These are phyloP conservation scores for Lasaia peninsularis DNA, from an alignment of 1,140 invertebrate genomes.

Conservation along the genomic window DNA sequence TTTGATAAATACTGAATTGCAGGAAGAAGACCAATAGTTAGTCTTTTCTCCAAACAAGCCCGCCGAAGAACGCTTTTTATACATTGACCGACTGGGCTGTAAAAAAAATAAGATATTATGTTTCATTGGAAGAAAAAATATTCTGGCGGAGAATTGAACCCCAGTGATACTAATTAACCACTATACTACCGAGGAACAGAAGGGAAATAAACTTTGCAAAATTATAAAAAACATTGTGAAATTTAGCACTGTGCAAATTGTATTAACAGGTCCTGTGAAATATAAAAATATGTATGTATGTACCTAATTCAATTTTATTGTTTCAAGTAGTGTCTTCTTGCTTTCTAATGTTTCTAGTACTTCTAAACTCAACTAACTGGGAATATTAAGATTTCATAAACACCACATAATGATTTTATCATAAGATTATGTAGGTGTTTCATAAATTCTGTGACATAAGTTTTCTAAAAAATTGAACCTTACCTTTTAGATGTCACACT, in stretches of 20 bases:
- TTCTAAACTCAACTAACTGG: too few relatives aligned
- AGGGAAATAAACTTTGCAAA: background rate
- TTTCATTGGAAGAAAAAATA: conserved; percentile 19
- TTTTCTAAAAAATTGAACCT: conserved; percentile 5
- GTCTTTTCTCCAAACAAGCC: conserved; percentile 78
- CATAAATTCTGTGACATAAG: background rate
- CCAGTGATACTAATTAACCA: conserved; percentile 43
- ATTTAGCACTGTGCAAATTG: conserved; percentile 8
- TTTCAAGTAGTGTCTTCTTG: too few relatives aligned
- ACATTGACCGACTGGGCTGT: conserved; percentile 72
- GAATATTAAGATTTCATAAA: background rate
- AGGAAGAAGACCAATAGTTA: conserved; percentile 80
- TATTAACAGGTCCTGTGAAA: background rate
- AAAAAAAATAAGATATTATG: conserved; percentile 39
- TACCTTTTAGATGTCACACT: conserved; percentile 66
- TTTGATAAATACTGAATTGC: conserved; percentile 80
- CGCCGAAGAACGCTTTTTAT: conserved; percentile 78
- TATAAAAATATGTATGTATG: background rate
- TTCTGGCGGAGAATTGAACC: conserved; percentile 37
- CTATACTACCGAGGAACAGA: conserved; percentile 40
- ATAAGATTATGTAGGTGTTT: too few relatives aligned
- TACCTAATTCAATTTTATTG: too few relatives aligned
- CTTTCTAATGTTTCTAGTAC: too few relatives aligned
- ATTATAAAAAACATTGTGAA: conserved; percentile 16
- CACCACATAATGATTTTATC: too few relatives aligned